These are phyloP conservation scores for Rosalia funebris DNA, from an alignment of 2,888 invertebrate species.

Conservation along the genomic window DNA sequence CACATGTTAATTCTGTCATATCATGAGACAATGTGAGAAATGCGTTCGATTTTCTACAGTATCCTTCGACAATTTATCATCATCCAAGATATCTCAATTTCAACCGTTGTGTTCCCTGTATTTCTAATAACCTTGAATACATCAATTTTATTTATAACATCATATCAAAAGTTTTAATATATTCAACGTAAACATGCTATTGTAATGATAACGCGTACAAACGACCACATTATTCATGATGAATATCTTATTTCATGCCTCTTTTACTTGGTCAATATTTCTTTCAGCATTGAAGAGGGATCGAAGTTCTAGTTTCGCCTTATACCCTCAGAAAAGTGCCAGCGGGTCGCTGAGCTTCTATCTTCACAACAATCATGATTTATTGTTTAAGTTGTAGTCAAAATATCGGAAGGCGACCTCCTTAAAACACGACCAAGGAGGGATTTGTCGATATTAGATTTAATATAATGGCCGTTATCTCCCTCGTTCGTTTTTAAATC, in stretches of 20 bases:
- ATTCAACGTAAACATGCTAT: slow-evolving; percentile 9
- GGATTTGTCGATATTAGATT: slow-evolving; percentile 5
- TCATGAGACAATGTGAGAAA: too few species aligned
- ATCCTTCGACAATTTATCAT: too few species aligned
- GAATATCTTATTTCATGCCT: slow-evolving; percentile 26
- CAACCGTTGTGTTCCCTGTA: too few species aligned
- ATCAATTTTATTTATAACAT: too few species aligned
- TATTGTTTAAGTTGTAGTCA: slow-evolving; percentile 21
- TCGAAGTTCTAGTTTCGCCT: slow-evolving; percentile 9
- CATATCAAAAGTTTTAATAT: slow-evolving; percentile 3
- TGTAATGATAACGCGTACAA: slow-evolving; percentile 19
- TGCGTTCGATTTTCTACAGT: too few species aligned
- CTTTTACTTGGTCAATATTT: slow-evolving; percentile 25
- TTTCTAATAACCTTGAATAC: too few species aligned
- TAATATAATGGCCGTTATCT: slow-evolving; percentile 15
- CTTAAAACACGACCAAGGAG: slow-evolving; percentile 1
- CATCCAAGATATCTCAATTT: too few species aligned
- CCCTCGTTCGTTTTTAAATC: background rate
- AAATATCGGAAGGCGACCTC: slow-evolving; percentile 14
- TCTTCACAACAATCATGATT: slow-evolving; percentile 17
- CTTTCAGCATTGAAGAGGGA: slow-evolving; percentile 9
- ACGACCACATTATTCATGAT: slow-evolving; percentile 20
- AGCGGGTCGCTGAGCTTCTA: slow-evolving; percentile 7
- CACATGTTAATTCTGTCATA: too few species aligned
- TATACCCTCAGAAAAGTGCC: slow-evolving; percentile 13